Conservation (phyloP, 1,140 invertebrate genomes). For the Oedothorax gibbosus region DNA sequence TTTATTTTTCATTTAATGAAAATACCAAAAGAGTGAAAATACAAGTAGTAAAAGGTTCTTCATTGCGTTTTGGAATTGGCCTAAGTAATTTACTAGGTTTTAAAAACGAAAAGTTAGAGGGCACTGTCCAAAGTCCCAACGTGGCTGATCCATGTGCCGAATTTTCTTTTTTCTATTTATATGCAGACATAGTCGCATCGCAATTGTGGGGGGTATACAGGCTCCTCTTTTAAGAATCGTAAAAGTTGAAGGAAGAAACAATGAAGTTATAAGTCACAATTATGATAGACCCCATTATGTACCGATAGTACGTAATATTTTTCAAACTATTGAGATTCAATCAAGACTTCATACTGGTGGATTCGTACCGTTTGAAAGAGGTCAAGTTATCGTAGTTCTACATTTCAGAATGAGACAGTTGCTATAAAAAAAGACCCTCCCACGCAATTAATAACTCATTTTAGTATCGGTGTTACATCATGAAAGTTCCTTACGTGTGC, state of each 20-base stretch:
- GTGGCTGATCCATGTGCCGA: not conserved
- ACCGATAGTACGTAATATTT: not conserved
- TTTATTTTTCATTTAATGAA: not conserved
- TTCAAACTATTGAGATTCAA: conserved; percentile 32
- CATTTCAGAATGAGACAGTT: conserved; percentile 14
- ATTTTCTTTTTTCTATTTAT: not conserved
- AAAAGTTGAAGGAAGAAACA: conserved; percentile 14
- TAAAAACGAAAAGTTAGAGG: not conserved
- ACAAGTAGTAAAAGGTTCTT: not conserved
- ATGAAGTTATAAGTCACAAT: conserved; percentile 4
- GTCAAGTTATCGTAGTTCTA: conserved; percentile 10
- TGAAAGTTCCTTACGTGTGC: conserved; percentile 6
- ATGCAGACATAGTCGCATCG: not conserved
- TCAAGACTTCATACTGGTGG: not conserved
- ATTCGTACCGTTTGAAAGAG: conserved; percentile 30
- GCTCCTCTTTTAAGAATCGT: conserved; percentile 14
- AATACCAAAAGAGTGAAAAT: not conserved
- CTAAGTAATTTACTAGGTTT: not conserved
- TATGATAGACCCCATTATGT: conserved; percentile 24
- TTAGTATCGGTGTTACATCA: not conserved
- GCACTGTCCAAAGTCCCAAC: not conserved
- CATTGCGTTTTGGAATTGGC: not conserved
- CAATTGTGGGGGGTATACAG: conserved; percentile 12
- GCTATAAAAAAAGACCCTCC: not conserved
- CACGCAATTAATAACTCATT: not conserved